Base-by-base conservation (phyloP, 2,797 vertebrate species). In the Hapalemur alaotrensis region DNA sequence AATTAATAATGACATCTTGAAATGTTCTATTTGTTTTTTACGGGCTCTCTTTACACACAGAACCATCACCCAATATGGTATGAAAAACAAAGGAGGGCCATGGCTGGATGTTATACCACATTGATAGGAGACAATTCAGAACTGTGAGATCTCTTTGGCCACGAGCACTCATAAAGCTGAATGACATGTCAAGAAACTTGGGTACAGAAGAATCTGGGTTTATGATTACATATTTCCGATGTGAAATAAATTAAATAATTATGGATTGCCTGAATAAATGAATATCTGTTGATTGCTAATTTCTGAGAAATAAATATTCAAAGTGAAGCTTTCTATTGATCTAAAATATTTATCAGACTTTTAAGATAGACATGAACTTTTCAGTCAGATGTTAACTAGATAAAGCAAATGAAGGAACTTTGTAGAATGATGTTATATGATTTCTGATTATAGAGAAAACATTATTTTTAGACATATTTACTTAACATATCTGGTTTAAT, bases 1-100 rank as follows among this genome's bases (percentile, higher is more conserved):
- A 97, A 97, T 96, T 94, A 96, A 73, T 70, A 82, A 91, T 9
- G 30, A 41, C 38, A 90, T 79, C 86, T 72, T 87, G 61, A 97
- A 93, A 96, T 28, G 18, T 76, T 92, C 76, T 7, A 23, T 90
- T 88, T 84, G 59, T 85, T 59, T 92, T 78, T 65, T 69, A 78
- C 41, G 28, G 18, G 11, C 28, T 92, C 25, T 73, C 50, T 90
- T 91, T 38, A 94, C 86, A 78, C 73, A 69, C 35, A 91, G 17
- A 91, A 43, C n/a, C 32, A 88, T 93, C 89, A 69, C 35, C 72
- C 57, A 90, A 67, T 38, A 83, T 70, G 59, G 91, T 25, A 70
- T 54, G 89, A 63, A 73, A 96, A 94, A 72, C 48, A 93, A 92
- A 93, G 25, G 50, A 54, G 23, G 25, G 32, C 28, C 41, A 18